phyloP scores from a whole-genome alignment of 2,888 invertebrate genomes.

The Homarus gammarus region DNA sequence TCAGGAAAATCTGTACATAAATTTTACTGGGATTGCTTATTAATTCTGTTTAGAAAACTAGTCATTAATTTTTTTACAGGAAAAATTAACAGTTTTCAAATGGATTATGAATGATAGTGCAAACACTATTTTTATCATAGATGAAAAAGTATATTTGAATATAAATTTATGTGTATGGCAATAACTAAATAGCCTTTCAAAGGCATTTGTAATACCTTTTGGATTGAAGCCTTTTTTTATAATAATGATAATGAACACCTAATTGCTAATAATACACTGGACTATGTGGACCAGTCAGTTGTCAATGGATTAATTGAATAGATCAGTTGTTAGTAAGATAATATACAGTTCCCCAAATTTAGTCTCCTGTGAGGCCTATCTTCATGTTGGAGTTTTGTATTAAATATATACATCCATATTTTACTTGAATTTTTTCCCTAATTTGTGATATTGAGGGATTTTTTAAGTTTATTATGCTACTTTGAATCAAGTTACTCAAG shows the following conservation, averaged over 20 bases:
- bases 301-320: background rate
- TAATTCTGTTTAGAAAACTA: background rate
- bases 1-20: background rate
- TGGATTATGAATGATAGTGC: background rate
- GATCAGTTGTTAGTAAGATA: background rate
- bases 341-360: background rate
- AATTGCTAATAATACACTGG: background rate
- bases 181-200: background rate
- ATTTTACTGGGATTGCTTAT: background rate
- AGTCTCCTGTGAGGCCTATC: background rate
- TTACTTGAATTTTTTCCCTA: background rate
- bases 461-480: too few relatives aligned
- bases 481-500: too few relatives aligned
- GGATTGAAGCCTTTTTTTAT: background rate
- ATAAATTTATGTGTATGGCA: background rate
- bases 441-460: background rate
- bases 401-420: background rate
- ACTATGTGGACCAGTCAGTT: background rate
- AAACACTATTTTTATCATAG: constrained; percentile 3
- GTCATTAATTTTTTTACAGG: background rate
- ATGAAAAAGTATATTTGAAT: background rate
- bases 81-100: background rate
- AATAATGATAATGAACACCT: background rate
- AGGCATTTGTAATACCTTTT: background rate
- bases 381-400: background rate